Evolutionary conservation across 2,797 vertebrate species (phyloP).

Genomic region (Gallinago nigripennis): DNA sequence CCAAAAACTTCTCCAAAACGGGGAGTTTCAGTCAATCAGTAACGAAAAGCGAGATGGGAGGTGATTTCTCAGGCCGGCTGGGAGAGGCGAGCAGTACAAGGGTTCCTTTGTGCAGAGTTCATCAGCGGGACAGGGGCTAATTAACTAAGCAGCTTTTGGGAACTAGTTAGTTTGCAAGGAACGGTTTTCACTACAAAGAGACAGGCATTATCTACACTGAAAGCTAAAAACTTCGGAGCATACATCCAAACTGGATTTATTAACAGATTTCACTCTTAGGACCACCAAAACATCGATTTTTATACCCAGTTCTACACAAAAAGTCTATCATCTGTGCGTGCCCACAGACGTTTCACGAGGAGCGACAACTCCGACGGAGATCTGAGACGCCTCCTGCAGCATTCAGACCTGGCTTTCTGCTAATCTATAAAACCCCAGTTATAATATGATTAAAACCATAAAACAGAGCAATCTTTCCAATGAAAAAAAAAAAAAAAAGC

Average conservation of each 20-base stretch:
- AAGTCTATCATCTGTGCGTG: not conserved
- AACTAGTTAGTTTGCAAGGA: conserved; percentile 40
- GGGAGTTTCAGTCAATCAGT: not conserved
- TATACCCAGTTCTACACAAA: not conserved
- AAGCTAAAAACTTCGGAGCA: not conserved
- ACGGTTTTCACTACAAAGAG: not conserved
- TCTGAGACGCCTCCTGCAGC: not conserved
- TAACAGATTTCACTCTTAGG: not conserved
- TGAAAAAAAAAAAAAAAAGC: not conserved
- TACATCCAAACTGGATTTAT: not conserved
- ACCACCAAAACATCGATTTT: not conserved
- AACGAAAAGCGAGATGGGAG: not conserved
- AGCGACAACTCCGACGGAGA: not conserved
- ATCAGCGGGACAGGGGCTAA: conserved; percentile 56
- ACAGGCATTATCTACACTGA: not conserved
- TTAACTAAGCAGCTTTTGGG: conserved; percentile 63
- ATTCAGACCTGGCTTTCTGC: not conserved
- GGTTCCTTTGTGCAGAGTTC: conserved; percentile 55
- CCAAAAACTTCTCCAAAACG: not conserved
- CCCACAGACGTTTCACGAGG: not conserved
- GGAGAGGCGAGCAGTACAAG: not conserved
- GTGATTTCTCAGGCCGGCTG: conserved; percentile 15
- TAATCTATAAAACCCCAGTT: not conserved
- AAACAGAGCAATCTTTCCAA: not conserved
- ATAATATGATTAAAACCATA: not conserved